Percentiles rank a stretch among this genome's conserved stretches.
These are phyloP conservation scores for Oostethus manadensis DNA, from an alignment of 2,113 vertebrate species.

Conservation along the genomic window DNA sequence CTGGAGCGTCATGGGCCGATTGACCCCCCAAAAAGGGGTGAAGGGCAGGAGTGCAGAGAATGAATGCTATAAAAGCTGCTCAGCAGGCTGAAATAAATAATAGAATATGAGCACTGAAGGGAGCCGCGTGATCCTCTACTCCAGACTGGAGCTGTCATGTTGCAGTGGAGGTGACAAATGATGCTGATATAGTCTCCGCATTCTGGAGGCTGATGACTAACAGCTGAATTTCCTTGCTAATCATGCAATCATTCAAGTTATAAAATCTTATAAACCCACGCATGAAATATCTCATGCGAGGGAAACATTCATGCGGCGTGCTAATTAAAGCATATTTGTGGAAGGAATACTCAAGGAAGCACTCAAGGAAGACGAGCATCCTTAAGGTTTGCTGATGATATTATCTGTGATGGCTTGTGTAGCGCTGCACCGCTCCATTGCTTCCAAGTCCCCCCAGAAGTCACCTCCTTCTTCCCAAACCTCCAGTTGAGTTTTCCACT, in stretches of 20 bases:
- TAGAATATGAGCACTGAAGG: slow-evolving; percentile 40
- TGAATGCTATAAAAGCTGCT: not conserved
- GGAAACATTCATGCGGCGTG: not conserved
- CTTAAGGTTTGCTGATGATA: slow-evolving; percentile 15
- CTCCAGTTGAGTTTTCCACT: slow-evolving; percentile 16
- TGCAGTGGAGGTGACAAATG: slow-evolving; percentile 53
- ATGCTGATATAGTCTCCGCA: slow-evolving; percentile 23
- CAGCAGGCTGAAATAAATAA: slow-evolving; percentile 47
- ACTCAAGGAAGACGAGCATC: not conserved
- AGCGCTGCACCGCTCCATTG: slow-evolving; percentile 20
- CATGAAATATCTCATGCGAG: slow-evolving; percentile 11
- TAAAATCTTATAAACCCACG: slow-evolving; percentile 17
- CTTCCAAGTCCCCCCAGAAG: slow-evolving; percentile 17
- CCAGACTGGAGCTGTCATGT: slow-evolving; percentile 42
- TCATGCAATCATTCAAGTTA: slow-evolving; percentile 15
- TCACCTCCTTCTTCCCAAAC: slow-evolving; percentile 23
- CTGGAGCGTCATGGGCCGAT: slow-evolving; percentile 14
- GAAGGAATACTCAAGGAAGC: not conserved
- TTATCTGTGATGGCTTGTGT: slow-evolving; percentile 22
- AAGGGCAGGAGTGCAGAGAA: slow-evolving; percentile 27
- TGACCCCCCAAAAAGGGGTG: slow-evolving; percentile 24
- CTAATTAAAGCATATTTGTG: not conserved
- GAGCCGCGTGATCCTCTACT: slow-evolving; percentile 49
- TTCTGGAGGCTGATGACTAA: slow-evolving; percentile 21
- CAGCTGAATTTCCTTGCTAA: slow-evolving; percentile 3